Evolutionary conservation across 1,140 invertebrate species (phyloP).

Genomic region (Panonychus citri): DNA sequence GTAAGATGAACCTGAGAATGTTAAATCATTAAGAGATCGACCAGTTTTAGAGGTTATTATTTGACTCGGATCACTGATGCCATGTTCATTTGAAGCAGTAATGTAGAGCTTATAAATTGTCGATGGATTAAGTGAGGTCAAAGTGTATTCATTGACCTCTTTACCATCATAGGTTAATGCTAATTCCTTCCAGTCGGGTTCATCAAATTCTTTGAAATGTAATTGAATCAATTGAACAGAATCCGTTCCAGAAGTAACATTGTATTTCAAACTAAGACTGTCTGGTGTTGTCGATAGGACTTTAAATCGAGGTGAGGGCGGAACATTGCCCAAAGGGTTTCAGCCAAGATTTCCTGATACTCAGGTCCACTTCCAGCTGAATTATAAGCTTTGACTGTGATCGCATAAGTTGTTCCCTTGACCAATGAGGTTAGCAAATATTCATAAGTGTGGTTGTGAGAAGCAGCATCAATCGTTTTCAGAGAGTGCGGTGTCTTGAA

Average conservation of each 20-base stretch:
- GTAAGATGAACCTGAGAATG: background rate
- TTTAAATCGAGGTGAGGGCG: slow-evolving; percentile 7
- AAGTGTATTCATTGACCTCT: background rate
- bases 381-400: slow-evolving; percentile 17
- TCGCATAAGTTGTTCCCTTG: slow-evolving; percentile 16
- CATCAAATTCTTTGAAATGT: slow-evolving; percentile 10
- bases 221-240: background rate
- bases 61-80: slow-evolving; percentile 13
- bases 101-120: slow-evolving; percentile 14
- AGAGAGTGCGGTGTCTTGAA: slow-evolving; percentile 16
- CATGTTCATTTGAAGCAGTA: slow-evolving; percentile 14
- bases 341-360: slow-evolving; percentile 14
- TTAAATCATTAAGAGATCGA: background rate
- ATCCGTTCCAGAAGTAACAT: slow-evolving; percentile 1
- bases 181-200: slow-evolving; percentile 10
- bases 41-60: slow-evolving; percentile 9
- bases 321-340: slow-evolving; percentile 17
- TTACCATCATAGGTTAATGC: background rate
- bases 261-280: background rate
- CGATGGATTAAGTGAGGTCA: background rate
- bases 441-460: slow-evolving; percentile 8
- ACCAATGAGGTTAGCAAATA: slow-evolving; percentile 14
- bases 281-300: background rate
- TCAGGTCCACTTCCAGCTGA: slow-evolving; percentile 15
- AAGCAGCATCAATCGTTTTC: slow-evolving; percentile 8